Evolutionary conservation across 2,888 invertebrate species (phyloP).

Genomic region (Cepaea hortensis): DNA sequence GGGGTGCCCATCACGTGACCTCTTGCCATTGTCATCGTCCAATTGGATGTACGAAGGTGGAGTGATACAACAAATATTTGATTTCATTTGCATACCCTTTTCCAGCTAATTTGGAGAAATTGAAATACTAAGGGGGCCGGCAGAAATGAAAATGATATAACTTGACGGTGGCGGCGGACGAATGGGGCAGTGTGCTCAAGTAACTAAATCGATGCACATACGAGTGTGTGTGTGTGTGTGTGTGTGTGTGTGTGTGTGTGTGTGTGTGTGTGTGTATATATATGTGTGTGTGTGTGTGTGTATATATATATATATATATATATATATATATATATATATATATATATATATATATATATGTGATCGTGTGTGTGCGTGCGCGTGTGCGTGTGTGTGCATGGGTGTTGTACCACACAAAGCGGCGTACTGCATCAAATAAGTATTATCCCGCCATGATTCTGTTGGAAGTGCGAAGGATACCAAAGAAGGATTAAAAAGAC

Average conservation of each 20-base stretch:
- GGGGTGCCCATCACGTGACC: slow-evolving; percentile 37
- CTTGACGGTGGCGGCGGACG: not conserved
- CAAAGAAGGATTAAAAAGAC: too few species aligned
- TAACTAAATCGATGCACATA: not conserved
- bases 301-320: too few species aligned
- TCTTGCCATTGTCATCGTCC: slow-evolving; percentile 24
- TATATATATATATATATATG: too few species aligned
- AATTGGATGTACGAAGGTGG: slow-evolving; percentile 33
- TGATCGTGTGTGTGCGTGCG: too few species aligned
- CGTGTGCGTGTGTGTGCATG: not conserved
- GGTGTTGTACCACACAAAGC: too few species aligned
- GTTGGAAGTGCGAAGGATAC: too few species aligned
- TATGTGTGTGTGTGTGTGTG: not conserved
- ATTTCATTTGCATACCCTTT: slow-evolving; percentile 39
- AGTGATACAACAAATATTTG: slow-evolving; percentile 43
- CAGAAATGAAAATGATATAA: not conserved
- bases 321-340: too few species aligned
- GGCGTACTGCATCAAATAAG: too few species aligned
- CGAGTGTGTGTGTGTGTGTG: not conserved
- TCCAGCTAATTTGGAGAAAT: slow-evolving; percentile 21
- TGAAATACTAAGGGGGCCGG: not conserved
- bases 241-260: too few species aligned
- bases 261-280: too few species aligned
- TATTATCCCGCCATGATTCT: too few species aligned
- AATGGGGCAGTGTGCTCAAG: not conserved